Base-by-base conservation (phyloP, 2,113 vertebrate genomes). In the Apteryx owenii region DNA sequence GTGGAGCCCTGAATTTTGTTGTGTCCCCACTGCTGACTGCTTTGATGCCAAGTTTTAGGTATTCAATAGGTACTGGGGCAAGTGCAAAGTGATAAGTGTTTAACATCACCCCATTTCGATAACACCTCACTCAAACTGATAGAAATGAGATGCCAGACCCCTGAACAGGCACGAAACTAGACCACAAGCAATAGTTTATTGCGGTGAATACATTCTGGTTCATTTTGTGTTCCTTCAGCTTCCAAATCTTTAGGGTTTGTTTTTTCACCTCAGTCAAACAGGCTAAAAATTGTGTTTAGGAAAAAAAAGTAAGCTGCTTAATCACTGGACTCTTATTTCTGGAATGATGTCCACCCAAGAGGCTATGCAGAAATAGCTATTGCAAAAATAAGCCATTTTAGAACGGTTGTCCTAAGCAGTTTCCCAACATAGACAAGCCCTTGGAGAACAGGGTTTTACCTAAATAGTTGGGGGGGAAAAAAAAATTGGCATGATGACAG, bases 301-400 rank as follows among this genome's bases (percentile, higher is more conserved):
- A 38, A 38, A 94, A 58, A 91, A 71, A 91, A 0, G 0, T 29
- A 68, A 87, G 61, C 65, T 53, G 33, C 73, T 58, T n/a, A 23
- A 12, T 77, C 54, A 40, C 40, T 42, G 40, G 40, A 48, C 56
- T 66, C n/a, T 88, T n/a, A 54, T 94, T 82, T 80, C 62, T 80
- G 91, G 78, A 87, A 82, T 33, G 23, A 10, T 15, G 9, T 58
- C 19, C 21, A 85, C 92, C 71, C 76, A 33, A 51, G 89, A 84
- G 92, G 71, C 68, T 69, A 64, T 70, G 80, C 85, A 95, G 94
- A 94, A 97, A 96, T 92, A 97, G 88, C 75, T 48, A 71, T 28
- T 58, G 58, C 76, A 94, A 92, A 92, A 96, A 91, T 82, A 92
- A 82, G 13, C 44, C 33, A 28, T 1, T 91, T 81, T 65, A 48